phyloP scores from a whole-genome alignment of 2,797 vertebrate species.

The Buceros bicornis region DNA sequence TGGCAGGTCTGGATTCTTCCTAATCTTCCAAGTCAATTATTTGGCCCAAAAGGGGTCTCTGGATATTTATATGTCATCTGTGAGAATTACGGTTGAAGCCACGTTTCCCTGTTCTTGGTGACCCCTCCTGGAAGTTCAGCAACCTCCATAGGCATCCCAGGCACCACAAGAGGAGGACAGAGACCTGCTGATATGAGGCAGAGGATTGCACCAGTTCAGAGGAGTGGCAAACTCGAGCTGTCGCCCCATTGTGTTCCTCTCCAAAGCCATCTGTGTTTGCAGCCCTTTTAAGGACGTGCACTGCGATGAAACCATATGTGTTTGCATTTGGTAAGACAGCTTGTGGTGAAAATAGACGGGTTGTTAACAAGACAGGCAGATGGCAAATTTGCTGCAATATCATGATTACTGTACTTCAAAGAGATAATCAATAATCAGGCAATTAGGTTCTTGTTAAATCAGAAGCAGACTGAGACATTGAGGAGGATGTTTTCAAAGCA shows the following conservation, averaged over 20 bases:
- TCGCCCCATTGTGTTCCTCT: neutral
- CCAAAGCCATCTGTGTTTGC: conserved; percentile 28
- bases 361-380: conserved; percentile 32
- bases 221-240: neutral
- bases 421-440: conserved; percentile 63
- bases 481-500: neutral
- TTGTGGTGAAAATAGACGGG: conserved; percentile 40
- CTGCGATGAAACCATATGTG: conserved; percentile 25
- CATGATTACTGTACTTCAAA: conserved; percentile 45
- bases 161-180: neutral
- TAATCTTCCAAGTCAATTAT: neutral
- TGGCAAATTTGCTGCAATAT: conserved; percentile 33
- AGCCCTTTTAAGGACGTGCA: neutral
- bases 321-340: conserved; percentile 38
- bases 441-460: conserved; percentile 38
- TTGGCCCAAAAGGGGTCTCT: neutral
- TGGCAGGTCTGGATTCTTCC: neutral
- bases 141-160: neutral
- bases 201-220: neutral
- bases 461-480: neutral
- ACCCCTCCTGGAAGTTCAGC: neutral
- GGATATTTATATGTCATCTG: neutral
- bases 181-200: neutral
- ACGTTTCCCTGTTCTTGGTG: neutral
- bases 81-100: neutral